Conservation (phyloP, 1,140 invertebrate genomes). For the Microplitis mediator region DNA sequence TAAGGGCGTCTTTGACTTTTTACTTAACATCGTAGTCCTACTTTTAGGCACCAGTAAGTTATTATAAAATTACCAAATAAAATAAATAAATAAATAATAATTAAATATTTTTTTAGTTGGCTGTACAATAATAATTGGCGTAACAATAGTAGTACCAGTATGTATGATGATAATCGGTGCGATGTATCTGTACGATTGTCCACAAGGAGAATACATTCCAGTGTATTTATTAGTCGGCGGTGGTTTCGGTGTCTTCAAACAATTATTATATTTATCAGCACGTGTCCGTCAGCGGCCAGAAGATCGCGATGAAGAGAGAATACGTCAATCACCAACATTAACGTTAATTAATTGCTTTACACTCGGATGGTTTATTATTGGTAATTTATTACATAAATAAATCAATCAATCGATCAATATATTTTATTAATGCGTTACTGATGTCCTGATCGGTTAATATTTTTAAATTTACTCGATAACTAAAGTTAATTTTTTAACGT, state of each 20-base stretch:
- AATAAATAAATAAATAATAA: constrained; percentile 13
- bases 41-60: constrained; percentile 69
- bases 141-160: constrained; percentile 69
- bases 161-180: constrained; percentile 72
- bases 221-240: constrained; percentile 74
- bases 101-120: constrained; percentile 65
- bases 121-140: constrained; percentile 68
- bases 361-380: constrained; percentile 71
- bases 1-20: constrained; percentile 67
- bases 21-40: constrained; percentile 68
- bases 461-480: neutral
- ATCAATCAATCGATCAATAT: neutral
- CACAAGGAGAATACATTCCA: constrained; percentile 72
- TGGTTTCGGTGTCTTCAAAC: constrained; percentile 68
- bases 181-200: constrained; percentile 70
- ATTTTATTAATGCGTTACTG: constrained; percentile 3
- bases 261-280: constrained; percentile 65
- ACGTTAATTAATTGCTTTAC: constrained; percentile 71
- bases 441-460: neutral
- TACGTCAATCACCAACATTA: constrained; percentile 65
- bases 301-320: constrained; percentile 64
- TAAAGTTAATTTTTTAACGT: neutral
- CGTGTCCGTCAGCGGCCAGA: constrained; percentile 61
- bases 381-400: constrained; percentile 47
- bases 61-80: neutral